phyloP scores from a whole-genome alignment of 2,797 vertebrate species.

The Sylvia borin region DNA sequence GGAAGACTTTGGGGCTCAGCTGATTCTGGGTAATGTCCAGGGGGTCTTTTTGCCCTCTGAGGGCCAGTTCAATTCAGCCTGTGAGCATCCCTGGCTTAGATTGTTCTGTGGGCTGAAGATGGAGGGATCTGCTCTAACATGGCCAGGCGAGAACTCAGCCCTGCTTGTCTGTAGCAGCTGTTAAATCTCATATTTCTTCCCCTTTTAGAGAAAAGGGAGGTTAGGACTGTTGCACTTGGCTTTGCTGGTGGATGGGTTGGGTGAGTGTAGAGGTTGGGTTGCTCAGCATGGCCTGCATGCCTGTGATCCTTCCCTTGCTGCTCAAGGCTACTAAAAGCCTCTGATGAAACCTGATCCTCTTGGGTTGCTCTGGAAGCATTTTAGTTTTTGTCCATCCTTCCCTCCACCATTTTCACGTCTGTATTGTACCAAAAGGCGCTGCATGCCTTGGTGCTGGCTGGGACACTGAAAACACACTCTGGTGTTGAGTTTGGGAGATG shows the following conservation, averaged over 20 bases:
- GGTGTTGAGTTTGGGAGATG: not conserved
- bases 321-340: not conserved
- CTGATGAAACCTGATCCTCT: not conserved
- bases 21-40: not conserved
- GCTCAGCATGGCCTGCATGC: not conserved
- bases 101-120: not conserved
- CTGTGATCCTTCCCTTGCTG: not conserved
- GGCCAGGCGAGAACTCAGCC: not conserved
- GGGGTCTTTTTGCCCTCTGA: not conserved
- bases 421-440: not conserved
- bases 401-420: not conserved
- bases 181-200: not conserved
- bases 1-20: not conserved
- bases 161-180: not conserved
- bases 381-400: not conserved
- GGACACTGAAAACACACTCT: rapidly evolving
- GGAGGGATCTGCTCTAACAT: not conserved
- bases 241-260: not conserved
- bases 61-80: not conserved
- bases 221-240: not conserved
- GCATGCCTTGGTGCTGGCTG: not conserved
- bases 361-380: not conserved
- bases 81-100: not conserved
- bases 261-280: not conserved
- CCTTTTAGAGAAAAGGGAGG: not conserved